Evolutionary conservation across 92 coral and sea anemone species (phyloP).

Genomic region (Porites divaricata): DNA sequence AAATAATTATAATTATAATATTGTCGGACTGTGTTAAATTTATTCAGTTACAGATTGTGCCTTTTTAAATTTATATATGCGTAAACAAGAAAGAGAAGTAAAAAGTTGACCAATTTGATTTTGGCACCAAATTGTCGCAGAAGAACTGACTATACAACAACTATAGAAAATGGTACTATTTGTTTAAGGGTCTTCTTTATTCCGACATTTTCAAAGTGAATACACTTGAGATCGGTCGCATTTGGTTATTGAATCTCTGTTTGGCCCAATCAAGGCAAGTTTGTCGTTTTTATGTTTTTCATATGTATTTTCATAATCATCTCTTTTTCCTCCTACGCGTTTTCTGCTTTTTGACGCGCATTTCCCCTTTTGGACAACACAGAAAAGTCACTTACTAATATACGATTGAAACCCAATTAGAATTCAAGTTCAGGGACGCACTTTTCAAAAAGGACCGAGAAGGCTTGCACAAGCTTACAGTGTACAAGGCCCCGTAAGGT

Average conservation of each 20-base stretch:
- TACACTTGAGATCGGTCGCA: constrained; percentile 28
- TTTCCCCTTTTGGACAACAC: constrained; percentile 7
- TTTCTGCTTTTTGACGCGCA: constrained; percentile 3
- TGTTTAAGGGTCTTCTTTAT: constrained; percentile 31
- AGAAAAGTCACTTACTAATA: constrained; percentile 6
- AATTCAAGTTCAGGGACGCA: background rate
- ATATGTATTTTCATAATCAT: constrained; percentile 8
- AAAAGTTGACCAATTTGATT: constrained; percentile 30
- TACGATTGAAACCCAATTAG: constrained; percentile 9
- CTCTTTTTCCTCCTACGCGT: constrained; percentile 21
- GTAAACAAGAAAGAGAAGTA: constrained; percentile 2
- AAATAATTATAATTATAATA: background rate
- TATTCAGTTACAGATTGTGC: constrained; percentile 4
- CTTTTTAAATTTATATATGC: constrained; percentile 19
- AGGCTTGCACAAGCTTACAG: background rate
- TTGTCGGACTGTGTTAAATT: background rate
- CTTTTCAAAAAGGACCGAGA: background rate
- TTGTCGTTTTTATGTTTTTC: constrained; percentile 30
- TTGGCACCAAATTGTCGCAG: constrained; percentile 44
- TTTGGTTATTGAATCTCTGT: constrained; percentile 27
- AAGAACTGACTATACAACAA: background rate
- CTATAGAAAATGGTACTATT: constrained; percentile 24
- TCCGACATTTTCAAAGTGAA: constrained; percentile 40
- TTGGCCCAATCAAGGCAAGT: constrained; percentile 23
- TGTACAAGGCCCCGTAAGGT: background rate